Base-by-base conservation (phyloP, 1,140 invertebrate species). In the Akabosia matsudoensis region DNA sequence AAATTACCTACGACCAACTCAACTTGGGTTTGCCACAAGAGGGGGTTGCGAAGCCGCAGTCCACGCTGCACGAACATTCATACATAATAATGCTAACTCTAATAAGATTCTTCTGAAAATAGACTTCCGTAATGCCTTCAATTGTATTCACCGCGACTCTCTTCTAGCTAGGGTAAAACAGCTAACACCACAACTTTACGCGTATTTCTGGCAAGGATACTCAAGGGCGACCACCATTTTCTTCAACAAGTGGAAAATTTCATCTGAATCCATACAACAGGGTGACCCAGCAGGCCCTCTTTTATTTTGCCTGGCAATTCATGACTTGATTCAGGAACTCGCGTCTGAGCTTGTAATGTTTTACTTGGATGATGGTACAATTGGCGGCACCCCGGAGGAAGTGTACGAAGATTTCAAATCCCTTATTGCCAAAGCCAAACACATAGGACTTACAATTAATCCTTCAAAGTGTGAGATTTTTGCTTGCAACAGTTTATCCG, bases 1-100 rank as follows among this genome's bases (percentile, higher is more conserved):
- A 51, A 7, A 52, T 54, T 31, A 51, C 26, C 37, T 73, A n/a
- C 26, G 37, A 14, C 72, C 72, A 45, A 26, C 22, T 1, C 72
- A 73, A 73, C 72, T 73, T 1, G 72, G 72, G 14, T 51, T 73
- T 30, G 72, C 22, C n/a, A 73, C 52, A 16, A 22, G 30, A 73
- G n/a, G 52, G 13, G 37, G 72, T 14, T 51, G 37, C 26, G 72
- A 73, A 52, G 72, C 37, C 14, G 37, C 37, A 1, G 26, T 54
- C 26, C 72, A 73, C 30, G 52, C 72, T 30, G 33, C 72, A 2
- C 24, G 72, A 45, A 33, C 37, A 4, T 72, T 37, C 31, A 22
- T 37, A 34, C 18, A 33, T 4, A 2, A 52, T 1, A 24, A 31
- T 52, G 16, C 7, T 18, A 18, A 10, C 1, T 52, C 37, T 13